These are phyloP conservation scores for Cyphomyrus plagiostoma DNA, from an alignment of 2,113 vertebrate genomes.

Conservation along the genomic window DNA sequence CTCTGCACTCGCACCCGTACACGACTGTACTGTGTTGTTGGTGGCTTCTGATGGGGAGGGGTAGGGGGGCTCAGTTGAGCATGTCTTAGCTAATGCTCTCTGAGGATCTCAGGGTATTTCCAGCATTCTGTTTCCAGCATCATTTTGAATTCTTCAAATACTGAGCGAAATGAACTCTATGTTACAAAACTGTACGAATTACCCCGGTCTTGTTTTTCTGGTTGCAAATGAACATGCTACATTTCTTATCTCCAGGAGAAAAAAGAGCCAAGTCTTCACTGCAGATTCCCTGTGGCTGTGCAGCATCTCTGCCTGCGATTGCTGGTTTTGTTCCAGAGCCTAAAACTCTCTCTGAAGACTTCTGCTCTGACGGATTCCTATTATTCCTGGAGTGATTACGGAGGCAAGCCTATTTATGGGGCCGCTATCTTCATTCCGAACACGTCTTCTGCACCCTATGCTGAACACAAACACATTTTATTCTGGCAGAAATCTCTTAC, in stretches of 20 bases:
- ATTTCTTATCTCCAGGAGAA: background rate
- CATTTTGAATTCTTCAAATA: background rate
- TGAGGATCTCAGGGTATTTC: background rate
- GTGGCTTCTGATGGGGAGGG: background rate
- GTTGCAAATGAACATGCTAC: background rate
- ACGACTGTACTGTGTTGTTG: background rate
- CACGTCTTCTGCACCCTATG: slow-evolving; percentile 4
- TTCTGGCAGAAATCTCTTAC: slow-evolving; percentile 3
- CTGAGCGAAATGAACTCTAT: background rate
- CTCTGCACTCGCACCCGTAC: background rate
- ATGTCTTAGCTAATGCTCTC: background rate
- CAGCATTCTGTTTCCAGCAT: background rate
- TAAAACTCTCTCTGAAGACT: background rate
- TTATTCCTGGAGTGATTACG: slow-evolving; percentile 7
- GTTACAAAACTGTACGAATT: background rate
- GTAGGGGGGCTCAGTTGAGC: background rate
- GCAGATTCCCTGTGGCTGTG: background rate
- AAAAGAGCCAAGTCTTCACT: background rate
- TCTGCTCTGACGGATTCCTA: background rate
- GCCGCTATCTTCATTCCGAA: background rate
- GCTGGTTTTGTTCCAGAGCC: background rate
- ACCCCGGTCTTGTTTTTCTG: background rate
- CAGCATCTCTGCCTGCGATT: background rate
- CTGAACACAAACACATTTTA: slow-evolving; percentile 15
- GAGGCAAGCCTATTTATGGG: slow-evolving; percentile 1